A percentile compares a stretch with the other conserved stretches of the same genome.
phyloP scores from a whole-genome alignment of 2,888 invertebrate species.

The Scaptomyza flava region DNA sequence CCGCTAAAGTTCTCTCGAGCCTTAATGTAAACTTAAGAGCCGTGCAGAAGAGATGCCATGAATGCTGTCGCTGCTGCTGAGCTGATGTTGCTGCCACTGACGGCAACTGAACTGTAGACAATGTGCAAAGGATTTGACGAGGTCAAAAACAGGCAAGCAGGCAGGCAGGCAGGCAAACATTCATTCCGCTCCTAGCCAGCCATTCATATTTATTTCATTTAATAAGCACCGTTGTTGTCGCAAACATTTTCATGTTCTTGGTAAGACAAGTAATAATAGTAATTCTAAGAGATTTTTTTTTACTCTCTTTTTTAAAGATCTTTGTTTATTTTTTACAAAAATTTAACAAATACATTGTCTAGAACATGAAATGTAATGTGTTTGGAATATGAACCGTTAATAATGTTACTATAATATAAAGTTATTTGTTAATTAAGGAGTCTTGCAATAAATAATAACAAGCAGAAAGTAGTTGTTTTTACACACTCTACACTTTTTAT shows the following conservation, averaged over 20 bases:
- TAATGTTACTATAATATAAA: too few species aligned
- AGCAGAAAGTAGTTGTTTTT: too few species aligned
- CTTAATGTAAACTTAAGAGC: background rate
- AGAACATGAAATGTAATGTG: too few species aligned
- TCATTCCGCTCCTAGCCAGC: constrained; percentile 5
- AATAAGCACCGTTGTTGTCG: constrained; percentile 28
- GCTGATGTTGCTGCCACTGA: constrained; percentile 41
- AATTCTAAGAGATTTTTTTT: background rate
- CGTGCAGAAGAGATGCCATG: background rate
- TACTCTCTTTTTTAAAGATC: too few species aligned
- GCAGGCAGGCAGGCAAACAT: background rate
- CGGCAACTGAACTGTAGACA: constrained; percentile 59
- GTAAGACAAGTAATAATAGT: background rate
- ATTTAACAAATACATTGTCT: too few species aligned
- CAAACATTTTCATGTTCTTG: background rate
- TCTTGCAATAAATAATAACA: too few species aligned
- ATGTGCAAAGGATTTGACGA: constrained; percentile 46
- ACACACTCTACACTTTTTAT: too few species aligned
- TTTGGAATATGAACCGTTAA: too few species aligned
- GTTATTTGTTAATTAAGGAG: too few species aligned
- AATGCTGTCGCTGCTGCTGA: constrained; percentile 15
- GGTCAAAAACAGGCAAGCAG: constrained; percentile 6
- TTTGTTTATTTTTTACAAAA: too few species aligned
- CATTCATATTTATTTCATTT: constrained; percentile 19
- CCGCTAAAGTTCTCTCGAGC: background rate